Base-by-base conservation (phyloP, 1,140 invertebrate genomes). In the Neodiprion pinetum region DNA sequence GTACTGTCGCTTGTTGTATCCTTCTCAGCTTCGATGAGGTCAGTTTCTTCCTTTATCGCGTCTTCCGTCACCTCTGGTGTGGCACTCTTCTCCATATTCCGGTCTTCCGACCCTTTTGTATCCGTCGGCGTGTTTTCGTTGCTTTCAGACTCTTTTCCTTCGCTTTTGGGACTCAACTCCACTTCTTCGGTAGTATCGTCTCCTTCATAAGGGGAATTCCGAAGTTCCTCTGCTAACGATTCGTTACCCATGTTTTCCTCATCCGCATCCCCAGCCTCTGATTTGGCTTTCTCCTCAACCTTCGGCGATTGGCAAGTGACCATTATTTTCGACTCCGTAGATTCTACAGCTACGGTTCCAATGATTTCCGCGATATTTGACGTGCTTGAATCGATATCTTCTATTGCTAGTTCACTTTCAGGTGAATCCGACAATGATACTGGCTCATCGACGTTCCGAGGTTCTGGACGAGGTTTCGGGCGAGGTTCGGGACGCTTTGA, bases 301-400 rank as follows among this genome's bases (percentile, higher is more conserved):
- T 49, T 70, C 80, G 79, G 23, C 67, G 73, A 11, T 79, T 77
- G 4, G 78, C 76, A 40, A 1, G 78, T 12, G 7, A 81, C 75
- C 47, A 83, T 78, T 48, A 83, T 76, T 77, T 85, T 86, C 0
- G 81, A 75, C 48, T 85, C 81, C 12, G 77, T 72, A 0, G 78
- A 76, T 21, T 85, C 82, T 14, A 82, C 81, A 14, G 83, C 78
- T n/a, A 85, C 83, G 1, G 87, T 87, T 7, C 85, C 85, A 77
- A 88, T 88, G 49, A 86, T 88, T 72, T 88, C 86, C 1, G 85
- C 86, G 40, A 89, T 89, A 71, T 88, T 88, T 4, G 87, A 84
- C 7, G 82, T 81, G 28, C 82, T 88, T 0, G 86, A 83, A 70
- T 89, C 85, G 21, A 88, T 88, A 50, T 88, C 86, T 72, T 86